Evolutionary conservation across 2,797 vertebrate species (phyloP), one percentile per base, ranked within the genome.

Genomic region (Rhinichthys osculus): DNA sequence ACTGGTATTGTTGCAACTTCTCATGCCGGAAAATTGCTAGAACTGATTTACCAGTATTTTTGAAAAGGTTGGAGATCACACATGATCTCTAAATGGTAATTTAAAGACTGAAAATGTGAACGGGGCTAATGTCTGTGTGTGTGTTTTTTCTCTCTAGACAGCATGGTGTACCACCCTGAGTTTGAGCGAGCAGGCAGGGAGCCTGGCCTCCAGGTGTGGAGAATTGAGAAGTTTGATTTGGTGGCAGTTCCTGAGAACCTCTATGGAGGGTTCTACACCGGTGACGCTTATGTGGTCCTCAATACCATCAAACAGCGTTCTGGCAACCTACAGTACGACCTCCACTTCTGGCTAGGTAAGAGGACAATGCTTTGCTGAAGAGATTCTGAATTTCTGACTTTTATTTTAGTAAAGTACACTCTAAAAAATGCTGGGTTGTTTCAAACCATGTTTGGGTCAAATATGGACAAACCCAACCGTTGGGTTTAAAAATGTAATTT

Each of bases 261-360:
- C 9, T 95, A 97, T 0, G 98, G 98, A 54, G 96, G 97, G 7
- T 99, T 99, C 93, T 99, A 98, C 95, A 96, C 94, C 0, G 98
- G 98, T 0, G 98, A 99, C 1, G 97, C 98, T 47, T 99, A 99
- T 42, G 87, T 99, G 86, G 89, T 99, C 93, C 96, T 99, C 85
- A 98, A 98, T 94, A 99, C 98, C 73, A 97, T 99, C 93, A 96
- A 95, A 70, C 97, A 98, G 85, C 95, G 98, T 78, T 97, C 95
- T 0, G 98, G 98, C 2, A 95, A 90, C 86, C 95, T 99, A 87
- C 98, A 99, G 94, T 99, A 97, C 0, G 98, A 99, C 89, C 94
- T 99, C 73, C 98, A 99, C 90, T 99, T 97, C 94, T 99, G 98
- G 98, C 90, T 99, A 77, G 98, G 98, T 99, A 91, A 94, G 94